Percentiles rank a stretch among this genome's conserved stretches.
Evolutionary conservation across 2,888 invertebrate genomes (phyloP).

Genomic region (Leucophenga montana): DNA sequence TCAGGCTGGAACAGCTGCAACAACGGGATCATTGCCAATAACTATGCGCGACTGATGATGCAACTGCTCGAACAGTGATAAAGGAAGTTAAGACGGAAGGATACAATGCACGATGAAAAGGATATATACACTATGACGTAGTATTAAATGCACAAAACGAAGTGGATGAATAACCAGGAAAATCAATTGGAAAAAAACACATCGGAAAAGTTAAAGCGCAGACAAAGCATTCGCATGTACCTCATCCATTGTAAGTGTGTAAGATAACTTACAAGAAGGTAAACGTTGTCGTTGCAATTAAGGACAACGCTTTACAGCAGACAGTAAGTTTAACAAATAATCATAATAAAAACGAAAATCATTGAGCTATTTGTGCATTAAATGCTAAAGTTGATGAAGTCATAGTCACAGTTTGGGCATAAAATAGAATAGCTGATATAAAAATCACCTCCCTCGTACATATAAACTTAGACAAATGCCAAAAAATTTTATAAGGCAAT

Average conservation of each 20-base stretch:
- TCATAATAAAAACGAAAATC: too few relatives aligned
- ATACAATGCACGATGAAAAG: constrained; percentile 26
- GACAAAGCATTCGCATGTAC: constrained; percentile 27
- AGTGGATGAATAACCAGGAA: constrained; percentile 46
- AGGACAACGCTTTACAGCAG: constrained; percentile 19
- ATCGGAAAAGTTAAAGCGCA: constrained; percentile 39
- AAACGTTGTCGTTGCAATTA: constrained; percentile 58
- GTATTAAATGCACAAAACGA: constrained; percentile 17
- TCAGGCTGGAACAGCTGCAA: constrained; percentile 15
- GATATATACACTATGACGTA: constrained; percentile 34
- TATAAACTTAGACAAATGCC: too few relatives aligned
- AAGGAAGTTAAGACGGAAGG: constrained; percentile 23
- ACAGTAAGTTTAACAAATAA: too few relatives aligned
- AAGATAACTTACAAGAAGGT: constrained; percentile 56
- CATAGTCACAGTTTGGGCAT: background rate
- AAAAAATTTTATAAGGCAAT: too few relatives aligned
- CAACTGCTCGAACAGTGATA: constrained; percentile 14
- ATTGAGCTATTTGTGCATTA: background rate
- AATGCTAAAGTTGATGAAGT: constrained; percentile 1
- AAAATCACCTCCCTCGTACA: too few relatives aligned
- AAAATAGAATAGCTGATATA: background rate
- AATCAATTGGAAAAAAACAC: constrained; percentile 45
- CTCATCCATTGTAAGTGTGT: constrained; percentile 30
- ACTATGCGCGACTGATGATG: constrained; percentile 8
- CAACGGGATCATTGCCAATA: constrained; percentile 32